Conservation (phyloP, 2,797 vertebrate genomes). For the Falco berigora region DNA sequence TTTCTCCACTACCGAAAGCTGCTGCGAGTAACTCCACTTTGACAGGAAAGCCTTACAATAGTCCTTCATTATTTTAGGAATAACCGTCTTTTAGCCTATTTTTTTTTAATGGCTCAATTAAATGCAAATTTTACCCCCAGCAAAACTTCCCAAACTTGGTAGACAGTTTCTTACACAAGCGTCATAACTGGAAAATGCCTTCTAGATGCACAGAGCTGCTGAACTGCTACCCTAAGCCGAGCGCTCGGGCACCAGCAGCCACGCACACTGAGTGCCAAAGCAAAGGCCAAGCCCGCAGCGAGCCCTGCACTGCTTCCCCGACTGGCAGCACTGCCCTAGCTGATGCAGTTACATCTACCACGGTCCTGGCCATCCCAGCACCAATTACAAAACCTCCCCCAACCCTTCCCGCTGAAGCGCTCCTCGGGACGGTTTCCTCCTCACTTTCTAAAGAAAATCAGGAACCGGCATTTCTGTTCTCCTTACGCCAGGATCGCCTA, state of each 20-base stretch:
- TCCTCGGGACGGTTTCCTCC: not conserved
- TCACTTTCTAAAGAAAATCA: not conserved
- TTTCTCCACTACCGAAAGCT: fast-evolving
- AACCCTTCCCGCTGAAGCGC: not conserved
- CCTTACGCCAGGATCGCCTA: fast-evolving
- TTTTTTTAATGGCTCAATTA: not conserved
- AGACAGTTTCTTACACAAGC: not conserved
- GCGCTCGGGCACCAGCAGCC: too few species aligned
- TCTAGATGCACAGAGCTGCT: fast-evolving
- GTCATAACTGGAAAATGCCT: fast-evolving
- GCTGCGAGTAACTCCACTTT: fast-evolving
- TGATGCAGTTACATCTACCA: fast-evolving
- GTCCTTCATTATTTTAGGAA: not conserved
- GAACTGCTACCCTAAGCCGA: fast-evolving
- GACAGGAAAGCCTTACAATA: not conserved
- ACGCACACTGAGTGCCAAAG: fast-evolving
- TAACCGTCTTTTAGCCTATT: too few species aligned
- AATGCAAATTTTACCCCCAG: too few species aligned
- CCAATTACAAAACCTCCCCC: not conserved
- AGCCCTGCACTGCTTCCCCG: fast-evolving
- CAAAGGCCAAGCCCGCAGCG: fast-evolving
- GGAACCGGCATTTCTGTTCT: not conserved
- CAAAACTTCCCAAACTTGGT: too few species aligned
- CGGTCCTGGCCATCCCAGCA: not conserved
- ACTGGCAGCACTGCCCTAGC: fast-evolving